Evolutionary conservation across 2,888 invertebrate genomes (phyloP), one percentile per base, ranked within the genome.

Genomic region (Agrilus biguttatus): DNA sequence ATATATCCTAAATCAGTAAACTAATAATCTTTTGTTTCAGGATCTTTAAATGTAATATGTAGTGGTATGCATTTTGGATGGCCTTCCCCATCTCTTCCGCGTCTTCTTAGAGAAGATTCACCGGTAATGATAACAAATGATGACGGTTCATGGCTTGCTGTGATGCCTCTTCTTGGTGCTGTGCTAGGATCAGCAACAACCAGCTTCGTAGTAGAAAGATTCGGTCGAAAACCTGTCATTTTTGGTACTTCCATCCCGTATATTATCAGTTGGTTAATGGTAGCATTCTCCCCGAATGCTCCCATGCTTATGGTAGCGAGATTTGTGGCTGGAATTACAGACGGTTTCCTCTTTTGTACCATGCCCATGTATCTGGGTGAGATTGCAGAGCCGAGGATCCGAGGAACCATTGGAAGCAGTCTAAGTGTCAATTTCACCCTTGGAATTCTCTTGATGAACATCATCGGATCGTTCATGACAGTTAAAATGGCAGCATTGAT

Each of bases 201-300:
- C 13, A 79, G 77, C 28, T 70, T 75, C 54, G 63, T 77, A 45
- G 75, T 80, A 41, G 78, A 82, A 58, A 66, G 69, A 47, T 69
- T 77, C 46, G 82, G 82, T 14, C 70, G 82, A n/a, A 80, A 80
- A 57, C 71, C 69, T n/a, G 74, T 76, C 14, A 66, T 80, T 2
- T 65, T 80, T n/a, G 59, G 75, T 33, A 72, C 77, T 10, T 74
- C 76, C 0, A 53, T 78, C 7, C 78, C 80, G 0, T 72, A 77
- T 53, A 72, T 76, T 48, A 42, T 74, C 34, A 73, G 78, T 47
- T 82, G 80, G 80, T 57, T 78, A 33, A 62, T 79, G 51, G 70
- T 80, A 51, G 74, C 78, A 48, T 62, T 71, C 35, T 77, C 78
- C 23, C 67, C 69, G 42, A 71, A 70, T 7, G 72, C 75, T 2